Percentiles rank a stretch among this genome's conserved stretches.
Evolutionary conservation across 2,113 vertebrate species (phyloP).

Genomic region (Nicator chloris): DNA sequence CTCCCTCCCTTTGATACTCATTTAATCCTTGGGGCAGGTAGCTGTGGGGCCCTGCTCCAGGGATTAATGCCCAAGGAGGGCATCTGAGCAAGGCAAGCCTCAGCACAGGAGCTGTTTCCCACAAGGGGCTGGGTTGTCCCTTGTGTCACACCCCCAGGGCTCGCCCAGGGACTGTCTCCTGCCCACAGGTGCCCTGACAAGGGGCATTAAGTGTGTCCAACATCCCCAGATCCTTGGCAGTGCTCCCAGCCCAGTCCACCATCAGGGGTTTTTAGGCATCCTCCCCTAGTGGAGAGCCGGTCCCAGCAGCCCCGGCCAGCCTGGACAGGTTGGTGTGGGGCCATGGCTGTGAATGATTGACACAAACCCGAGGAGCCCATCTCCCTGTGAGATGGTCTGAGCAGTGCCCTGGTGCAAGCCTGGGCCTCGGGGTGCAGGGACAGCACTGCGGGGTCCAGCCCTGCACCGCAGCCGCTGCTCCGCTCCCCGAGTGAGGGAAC

Average conservation of each 20-base stretch:
- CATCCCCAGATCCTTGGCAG: accelerated
- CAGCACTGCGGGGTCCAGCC: constrained; percentile 38
- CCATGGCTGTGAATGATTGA: accelerated
- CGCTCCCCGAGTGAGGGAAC: constrained; percentile 71
- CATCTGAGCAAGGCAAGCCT: accelerated
- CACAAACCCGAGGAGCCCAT: neutral
- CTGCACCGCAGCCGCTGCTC: constrained; percentile 64
- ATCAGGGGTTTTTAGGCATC: no score
- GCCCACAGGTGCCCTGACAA: neutral
- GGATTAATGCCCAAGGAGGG: accelerated
- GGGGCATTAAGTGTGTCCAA: accelerated
- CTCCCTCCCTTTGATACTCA: neutral
- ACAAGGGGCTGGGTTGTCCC: accelerated
- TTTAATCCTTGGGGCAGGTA: neutral
- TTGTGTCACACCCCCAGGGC: neutral
- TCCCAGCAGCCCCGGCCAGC: accelerated
- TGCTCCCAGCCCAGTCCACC: accelerated
- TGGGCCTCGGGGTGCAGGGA: accelerated
- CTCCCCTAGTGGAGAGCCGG: accelerated
- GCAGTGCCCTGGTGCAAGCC: accelerated
- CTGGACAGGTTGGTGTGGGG: neutral
- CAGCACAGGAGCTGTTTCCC: neutral
- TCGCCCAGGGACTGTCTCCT: neutral
- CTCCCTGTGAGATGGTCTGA: accelerated
- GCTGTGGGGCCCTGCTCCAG: neutral